phyloP scores from a whole-genome alignment of 2,797 vertebrate species.

The Clarias fuscus region DNA sequence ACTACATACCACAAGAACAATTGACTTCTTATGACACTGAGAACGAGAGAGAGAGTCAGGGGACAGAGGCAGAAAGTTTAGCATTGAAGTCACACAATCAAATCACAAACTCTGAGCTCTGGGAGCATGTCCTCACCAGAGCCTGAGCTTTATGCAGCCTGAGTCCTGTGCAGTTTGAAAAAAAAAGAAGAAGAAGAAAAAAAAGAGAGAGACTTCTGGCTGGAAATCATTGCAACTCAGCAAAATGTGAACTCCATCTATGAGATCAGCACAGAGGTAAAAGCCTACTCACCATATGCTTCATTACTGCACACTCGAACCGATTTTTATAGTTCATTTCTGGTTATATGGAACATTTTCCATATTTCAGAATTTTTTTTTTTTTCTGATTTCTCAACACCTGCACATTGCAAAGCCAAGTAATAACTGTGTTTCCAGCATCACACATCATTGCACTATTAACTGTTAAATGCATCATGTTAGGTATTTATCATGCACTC shows the following conservation, averaged over 20 bases:
- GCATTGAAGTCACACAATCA: constrained; percentile 68
- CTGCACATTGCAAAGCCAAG: neutral
- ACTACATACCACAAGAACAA: constrained; percentile 69
- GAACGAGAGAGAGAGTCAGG: constrained; percentile 54
- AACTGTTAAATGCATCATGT: neutral
- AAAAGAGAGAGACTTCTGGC: constrained; percentile 21
- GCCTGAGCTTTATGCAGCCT: constrained; percentile 15
- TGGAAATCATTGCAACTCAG: constrained; percentile 27
- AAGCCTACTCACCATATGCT: neutral
- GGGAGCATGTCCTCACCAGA: constrained; percentile 58
- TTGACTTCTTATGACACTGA: constrained; percentile 71
- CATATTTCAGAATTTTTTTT: too few species aligned
- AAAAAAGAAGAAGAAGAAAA: neutral
- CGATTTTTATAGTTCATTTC: neutral
- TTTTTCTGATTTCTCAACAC: neutral
- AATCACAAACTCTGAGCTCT: constrained; percentile 68
- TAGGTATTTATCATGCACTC: constrained; percentile 17
- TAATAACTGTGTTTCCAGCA: neutral
- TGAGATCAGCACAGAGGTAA: constrained; percentile 1
- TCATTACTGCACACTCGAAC: neutral
- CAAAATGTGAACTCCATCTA: constrained; percentile 29
- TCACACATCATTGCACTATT: neutral
- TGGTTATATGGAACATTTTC: neutral
- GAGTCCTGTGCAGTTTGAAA: constrained; percentile 17
- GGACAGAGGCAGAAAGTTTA: constrained; percentile 69